Evolutionary conservation across 1,140 invertebrate genomes (phyloP), one percentile per base, ranked within the genome.

Genomic region (Cardiocondyla obscurior): DNA sequence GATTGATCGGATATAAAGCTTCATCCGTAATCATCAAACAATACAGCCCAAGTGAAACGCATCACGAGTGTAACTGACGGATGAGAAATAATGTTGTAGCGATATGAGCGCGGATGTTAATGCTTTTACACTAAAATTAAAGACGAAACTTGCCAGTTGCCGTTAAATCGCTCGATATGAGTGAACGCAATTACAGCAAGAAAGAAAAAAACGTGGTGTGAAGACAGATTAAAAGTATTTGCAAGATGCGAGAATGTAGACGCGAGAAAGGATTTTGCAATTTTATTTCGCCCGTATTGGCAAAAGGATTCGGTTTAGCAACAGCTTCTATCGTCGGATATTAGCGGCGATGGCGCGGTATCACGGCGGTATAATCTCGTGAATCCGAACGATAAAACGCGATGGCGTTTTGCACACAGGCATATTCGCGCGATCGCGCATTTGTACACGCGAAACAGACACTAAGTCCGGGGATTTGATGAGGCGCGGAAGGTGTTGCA

Each of bases 371-470:
- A 46, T 65, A 65, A 86, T 86, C 82, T 81, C 73, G 67, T 82
- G 85, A 86, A 86, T 46, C 55, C 70, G 51, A 72, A 64, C 62
- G 82, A 84, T 84, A 84, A 86, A 86, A 81, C 39, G 69, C 76
- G 76, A 86, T 82, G 58, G 60, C 62, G 42, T 81, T 84, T 60
- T 60, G 28, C 36, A 51, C 62, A 46, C 16, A 33, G 10, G 2
- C 22, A 51, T 4, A 22, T n/a, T 5, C 46, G 10, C 46, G 16
- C 30, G 30, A 36, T 49, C 30, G 19, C 12, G 33, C 33, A 28
- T 53, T 19, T 4, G 42, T 51, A 77, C 53, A 53, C 16, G n/a
- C 12, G 33, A 39, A 53, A 77, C 74, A 77, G 44, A 53, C 16
- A 51, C 30, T 6, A 49, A 67, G n/a, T 42, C 67, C 33, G 64